Evolutionary conservation across 1,140 invertebrate genomes (phyloP).

Genomic region (Agraylea sexmaculata): DNA sequence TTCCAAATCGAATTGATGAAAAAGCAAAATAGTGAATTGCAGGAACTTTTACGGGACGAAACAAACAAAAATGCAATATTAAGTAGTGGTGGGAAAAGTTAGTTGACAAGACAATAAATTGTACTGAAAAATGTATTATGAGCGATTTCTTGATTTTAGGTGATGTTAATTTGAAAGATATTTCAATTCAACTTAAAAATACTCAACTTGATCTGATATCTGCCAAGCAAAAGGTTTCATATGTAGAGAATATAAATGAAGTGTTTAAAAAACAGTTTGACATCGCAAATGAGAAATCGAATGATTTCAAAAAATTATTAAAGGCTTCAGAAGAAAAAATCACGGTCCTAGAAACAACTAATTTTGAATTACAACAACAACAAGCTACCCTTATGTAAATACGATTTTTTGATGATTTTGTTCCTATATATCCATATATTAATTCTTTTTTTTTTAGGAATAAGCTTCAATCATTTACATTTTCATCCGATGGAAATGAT

Average conservation of each 20-base stretch:
- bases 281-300: slow-evolving; percentile 22
- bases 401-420: slow-evolving; percentile 5
- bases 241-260: no score
- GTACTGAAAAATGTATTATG: slow-evolving; percentile 20
- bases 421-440: slow-evolving; percentile 10
- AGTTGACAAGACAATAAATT: slow-evolving; percentile 12
- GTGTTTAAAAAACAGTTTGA: slow-evolving; percentile 26
- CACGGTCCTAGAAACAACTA: no score
- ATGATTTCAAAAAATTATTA: slow-evolving; percentile 24
- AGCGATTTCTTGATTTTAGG: no score
- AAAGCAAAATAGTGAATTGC: slow-evolving; percentile 19
- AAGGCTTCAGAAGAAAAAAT: slow-evolving; percentile 22
- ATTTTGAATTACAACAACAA: slow-evolving; percentile 24
- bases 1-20: no score
- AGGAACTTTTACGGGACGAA: slow-evolving; percentile 22
- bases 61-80: slow-evolving; percentile 23
- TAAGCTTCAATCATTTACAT: slow-evolving; percentile 12
- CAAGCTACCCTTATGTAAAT: slow-evolving; percentile 27
- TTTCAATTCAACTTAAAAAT: no score
- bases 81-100: slow-evolving; percentile 9
- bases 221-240: no score
- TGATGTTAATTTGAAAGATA: no score
- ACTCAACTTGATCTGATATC: no score
- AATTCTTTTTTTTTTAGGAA: slow-evolving; percentile 12
- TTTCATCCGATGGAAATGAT: slow-evolving; percentile 10